These are phyloP conservation scores for Drosophila sucinea DNA, from an alignment of 1,140 invertebrate genomes.

Conservation along the genomic window DNA sequence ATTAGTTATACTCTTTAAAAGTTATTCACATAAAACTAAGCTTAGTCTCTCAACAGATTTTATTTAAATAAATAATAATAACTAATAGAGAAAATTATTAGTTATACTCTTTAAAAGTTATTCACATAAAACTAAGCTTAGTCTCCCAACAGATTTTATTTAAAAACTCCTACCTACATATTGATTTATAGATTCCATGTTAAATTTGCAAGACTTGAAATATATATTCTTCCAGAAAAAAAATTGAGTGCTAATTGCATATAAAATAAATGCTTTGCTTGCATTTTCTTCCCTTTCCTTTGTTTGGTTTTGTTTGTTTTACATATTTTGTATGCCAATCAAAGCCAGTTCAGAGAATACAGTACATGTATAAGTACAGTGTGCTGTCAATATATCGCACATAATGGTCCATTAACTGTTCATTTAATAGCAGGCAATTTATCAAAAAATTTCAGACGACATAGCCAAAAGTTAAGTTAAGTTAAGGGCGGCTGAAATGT, in stretches of 20 bases:
- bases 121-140: too few species aligned
- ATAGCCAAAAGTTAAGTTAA: slow-evolving; percentile 29
- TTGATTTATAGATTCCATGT: background rate
- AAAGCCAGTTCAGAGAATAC: background rate
- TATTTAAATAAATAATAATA: too few species aligned
- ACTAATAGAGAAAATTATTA: too few species aligned
- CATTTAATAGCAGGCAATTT: slow-evolving; percentile 54
- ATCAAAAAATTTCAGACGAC: slow-evolving; percentile 33
- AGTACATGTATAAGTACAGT: slow-evolving; percentile 13
- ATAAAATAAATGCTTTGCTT: slow-evolving; percentile 10
- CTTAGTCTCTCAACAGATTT: too few species aligned
- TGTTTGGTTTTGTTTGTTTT: background rate
- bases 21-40: too few species aligned
- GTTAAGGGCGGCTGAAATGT: slow-evolving; percentile 36
- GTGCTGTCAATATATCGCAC: slow-evolving; percentile 55
- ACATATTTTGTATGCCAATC: slow-evolving; percentile 21
- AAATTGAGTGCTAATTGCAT: slow-evolving; percentile 1
- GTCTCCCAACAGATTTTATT: too few species aligned
- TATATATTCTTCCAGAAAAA: background rate
- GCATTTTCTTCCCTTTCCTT: slow-evolving; percentile 43
- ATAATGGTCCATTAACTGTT: slow-evolving; percentile 58
- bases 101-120: too few species aligned
- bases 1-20: too few species aligned
- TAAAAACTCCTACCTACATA: too few species aligned
- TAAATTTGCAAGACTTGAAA: background rate